Evolutionary conservation across 2,888 invertebrate genomes (phyloP).

Genomic region (Mellilla xanthometata): DNA sequence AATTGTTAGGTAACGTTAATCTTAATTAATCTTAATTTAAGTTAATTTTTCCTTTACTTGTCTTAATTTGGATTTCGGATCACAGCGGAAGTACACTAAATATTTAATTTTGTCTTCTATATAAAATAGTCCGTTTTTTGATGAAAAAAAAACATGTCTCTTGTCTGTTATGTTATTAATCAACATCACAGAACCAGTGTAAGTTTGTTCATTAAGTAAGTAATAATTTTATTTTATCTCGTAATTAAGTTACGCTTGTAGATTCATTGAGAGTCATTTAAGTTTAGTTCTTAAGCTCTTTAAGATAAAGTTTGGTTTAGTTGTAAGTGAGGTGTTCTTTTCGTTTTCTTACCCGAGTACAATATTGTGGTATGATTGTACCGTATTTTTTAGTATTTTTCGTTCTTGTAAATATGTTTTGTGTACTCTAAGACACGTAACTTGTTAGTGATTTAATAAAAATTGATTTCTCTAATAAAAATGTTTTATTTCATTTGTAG

Average conservation of each 20-base stretch:
- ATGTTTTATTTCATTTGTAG: constrained; percentile 39
- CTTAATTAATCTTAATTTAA: too few species aligned
- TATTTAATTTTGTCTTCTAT: too few species aligned
- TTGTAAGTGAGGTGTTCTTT: constrained; percentile 40
- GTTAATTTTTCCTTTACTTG: too few species aligned
- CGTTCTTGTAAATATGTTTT: constrained; percentile 63
- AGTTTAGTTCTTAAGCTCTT: constrained; percentile 20
- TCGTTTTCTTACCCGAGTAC: constrained; percentile 62
- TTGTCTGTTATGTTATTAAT: constrained; percentile 7
- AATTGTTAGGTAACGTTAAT: too few species aligned
- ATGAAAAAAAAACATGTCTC: too few species aligned
- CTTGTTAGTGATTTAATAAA: constrained; percentile 61
- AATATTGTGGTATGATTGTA: constrained; percentile 44
- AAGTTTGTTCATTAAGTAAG: background rate
- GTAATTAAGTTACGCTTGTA: too few species aligned
- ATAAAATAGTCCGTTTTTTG: too few species aligned
- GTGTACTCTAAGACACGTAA: constrained; percentile 53
- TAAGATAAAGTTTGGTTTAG: constrained; percentile 50
- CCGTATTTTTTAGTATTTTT: constrained; percentile 44
- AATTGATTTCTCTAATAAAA: constrained; percentile 58
- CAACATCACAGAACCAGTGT: constrained; percentile 17
- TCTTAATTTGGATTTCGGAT: too few species aligned
- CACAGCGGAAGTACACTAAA: too few species aligned
- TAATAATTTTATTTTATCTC: background rate
- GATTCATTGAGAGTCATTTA: background rate